A percentile compares a stretch with the other conserved stretches of the same genome.
Evolutionary conservation across 2,113 vertebrate species (phyloP).

Genomic region (Pachycephala philippinensis): DNA sequence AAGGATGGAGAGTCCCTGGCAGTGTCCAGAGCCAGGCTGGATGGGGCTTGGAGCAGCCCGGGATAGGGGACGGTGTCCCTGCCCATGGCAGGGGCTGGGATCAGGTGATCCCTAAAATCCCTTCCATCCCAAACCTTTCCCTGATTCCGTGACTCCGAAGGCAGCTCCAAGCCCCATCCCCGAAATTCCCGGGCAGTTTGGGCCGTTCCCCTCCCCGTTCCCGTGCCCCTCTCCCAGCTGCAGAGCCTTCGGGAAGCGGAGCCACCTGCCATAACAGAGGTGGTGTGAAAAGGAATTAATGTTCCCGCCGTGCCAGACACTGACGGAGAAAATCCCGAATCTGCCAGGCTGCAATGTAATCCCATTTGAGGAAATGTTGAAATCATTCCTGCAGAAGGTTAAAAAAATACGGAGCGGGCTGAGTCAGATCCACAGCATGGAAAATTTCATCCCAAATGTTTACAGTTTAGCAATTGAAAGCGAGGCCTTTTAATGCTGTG

Average conservation of each 20-base stretch:
- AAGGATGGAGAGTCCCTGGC: background rate
- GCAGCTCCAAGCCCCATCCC: background rate
- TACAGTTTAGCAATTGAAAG: background rate
- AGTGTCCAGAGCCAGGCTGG: background rate
- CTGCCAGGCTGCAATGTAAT: background rate
- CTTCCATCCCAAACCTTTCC: background rate
- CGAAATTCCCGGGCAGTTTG: background rate
- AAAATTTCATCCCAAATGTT: slow-evolving; percentile 17
- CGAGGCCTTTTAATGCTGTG: background rate
- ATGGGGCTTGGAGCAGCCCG: background rate
- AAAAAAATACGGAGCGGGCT: background rate
- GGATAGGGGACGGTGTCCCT: background rate
- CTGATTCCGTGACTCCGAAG: rapidly evolving
- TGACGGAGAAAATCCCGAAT: background rate
- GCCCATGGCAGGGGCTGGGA: background rate
- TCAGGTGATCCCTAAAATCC: too few relatives aligned
- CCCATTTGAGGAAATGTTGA: background rate
- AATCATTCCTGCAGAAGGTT: background rate
- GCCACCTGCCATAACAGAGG: slow-evolving; percentile 14
- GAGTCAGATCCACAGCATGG: slow-evolving; percentile 27
- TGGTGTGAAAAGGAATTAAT: background rate
- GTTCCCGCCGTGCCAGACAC: background rate
- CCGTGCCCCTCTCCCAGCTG: background rate
- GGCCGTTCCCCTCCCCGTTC: rapidly evolving
- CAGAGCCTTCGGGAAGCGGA: background rate